phyloP scores from a whole-genome alignment of 2,888 invertebrate genomes.

The Scrobipalpa atriplicella region DNA sequence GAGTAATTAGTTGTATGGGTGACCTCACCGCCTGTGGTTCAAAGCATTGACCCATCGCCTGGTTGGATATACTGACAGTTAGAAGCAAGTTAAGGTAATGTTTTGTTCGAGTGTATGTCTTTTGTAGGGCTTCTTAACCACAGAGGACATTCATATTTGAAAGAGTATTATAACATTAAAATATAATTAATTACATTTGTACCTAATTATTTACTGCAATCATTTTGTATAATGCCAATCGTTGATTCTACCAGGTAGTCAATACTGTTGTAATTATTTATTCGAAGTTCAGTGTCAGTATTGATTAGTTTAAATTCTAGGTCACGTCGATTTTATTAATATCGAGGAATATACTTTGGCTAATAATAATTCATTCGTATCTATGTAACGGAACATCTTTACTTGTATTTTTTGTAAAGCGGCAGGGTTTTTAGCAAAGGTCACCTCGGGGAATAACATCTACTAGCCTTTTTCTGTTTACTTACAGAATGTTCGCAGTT shows the following conservation, averaged over 20 bases:
- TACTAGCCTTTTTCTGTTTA: too few relatives aligned
- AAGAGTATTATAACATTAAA: too few relatives aligned
- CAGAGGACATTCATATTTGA: too few relatives aligned
- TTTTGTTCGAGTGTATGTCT: background rate
- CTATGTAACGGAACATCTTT: background rate
- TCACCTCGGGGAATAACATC: too few relatives aligned
- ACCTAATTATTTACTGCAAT: too few relatives aligned
- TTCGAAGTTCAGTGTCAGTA: conserved; percentile 3
- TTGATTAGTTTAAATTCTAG: background rate
- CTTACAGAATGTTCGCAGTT: too few relatives aligned
- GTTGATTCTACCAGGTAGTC: background rate
- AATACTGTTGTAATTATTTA: background rate
- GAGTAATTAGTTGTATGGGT: conserved; percentile 52
- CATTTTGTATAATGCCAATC: background rate
- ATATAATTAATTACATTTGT: too few relatives aligned
- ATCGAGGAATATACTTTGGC: background rate
- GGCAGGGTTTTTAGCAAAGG: background rate
- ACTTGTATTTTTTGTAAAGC: background rate
- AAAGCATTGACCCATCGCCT: conserved; percentile 52
- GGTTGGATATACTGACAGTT: conserved; percentile 27
- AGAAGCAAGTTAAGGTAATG: background rate
- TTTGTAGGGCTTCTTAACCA: too few relatives aligned
- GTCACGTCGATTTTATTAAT: background rate
- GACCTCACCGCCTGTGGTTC: conserved; percentile 48
- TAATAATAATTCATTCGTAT: background rate